Evolutionary conservation across 2,113 vertebrate species (phyloP).

Genomic region (Zapus hudsonius): DNA sequence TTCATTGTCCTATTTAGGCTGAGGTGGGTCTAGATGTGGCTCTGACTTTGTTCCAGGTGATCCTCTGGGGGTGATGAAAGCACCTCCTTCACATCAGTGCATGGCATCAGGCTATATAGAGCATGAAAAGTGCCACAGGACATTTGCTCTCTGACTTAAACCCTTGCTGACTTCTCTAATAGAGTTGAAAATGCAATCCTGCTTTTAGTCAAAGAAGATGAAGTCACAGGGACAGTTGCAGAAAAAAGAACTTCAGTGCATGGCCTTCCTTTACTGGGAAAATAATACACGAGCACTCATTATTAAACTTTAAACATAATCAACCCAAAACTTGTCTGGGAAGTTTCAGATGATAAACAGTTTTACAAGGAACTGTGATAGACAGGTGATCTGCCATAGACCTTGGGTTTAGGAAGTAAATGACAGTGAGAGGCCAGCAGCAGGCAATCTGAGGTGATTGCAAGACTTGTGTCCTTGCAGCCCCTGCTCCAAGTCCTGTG

Average conservation of each 20-base stretch:
- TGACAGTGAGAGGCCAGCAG: neutral
- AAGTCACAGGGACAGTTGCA: neutral
- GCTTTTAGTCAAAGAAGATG: neutral
- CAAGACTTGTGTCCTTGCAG: accelerated
- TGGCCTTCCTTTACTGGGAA: neutral
- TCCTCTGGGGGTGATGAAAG: too few species aligned
- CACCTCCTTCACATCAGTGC: accelerated
- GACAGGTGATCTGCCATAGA: accelerated
- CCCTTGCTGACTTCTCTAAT: neutral
- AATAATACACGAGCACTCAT: too few species aligned
- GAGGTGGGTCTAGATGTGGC: neutral
- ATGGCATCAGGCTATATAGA: neutral
- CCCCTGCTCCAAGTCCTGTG: accelerated
- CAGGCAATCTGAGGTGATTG: neutral
- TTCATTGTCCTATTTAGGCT: neutral
- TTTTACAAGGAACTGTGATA: neutral
- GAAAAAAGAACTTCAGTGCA: neutral
- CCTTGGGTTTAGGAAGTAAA: neutral
- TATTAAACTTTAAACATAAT: neutral
- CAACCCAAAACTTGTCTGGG: neutral
- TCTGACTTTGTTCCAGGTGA: neutral
- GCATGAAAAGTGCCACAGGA: neutral
- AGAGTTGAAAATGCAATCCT: neutral
- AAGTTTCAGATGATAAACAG: neutral
- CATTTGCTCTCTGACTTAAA: neutral